These are phyloP conservation scores for Nezara viridula DNA, from an alignment of 2,888 invertebrate species.

Conservation along the genomic window DNA sequence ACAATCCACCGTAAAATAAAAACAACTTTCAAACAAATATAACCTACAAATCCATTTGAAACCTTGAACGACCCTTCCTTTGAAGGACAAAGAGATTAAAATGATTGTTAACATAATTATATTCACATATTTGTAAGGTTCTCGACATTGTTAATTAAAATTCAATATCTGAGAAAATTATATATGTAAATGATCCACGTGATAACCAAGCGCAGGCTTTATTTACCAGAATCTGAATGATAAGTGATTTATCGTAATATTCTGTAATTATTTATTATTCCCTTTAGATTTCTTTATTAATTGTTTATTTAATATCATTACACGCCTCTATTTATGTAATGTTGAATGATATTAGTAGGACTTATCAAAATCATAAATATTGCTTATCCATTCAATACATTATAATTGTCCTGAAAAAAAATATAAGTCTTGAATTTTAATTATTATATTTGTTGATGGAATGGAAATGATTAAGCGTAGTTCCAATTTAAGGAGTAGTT, in stretches of 20 bases:
- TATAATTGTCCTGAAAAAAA: not conserved
- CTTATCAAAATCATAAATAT: not conserved
- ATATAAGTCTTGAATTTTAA: not conserved
- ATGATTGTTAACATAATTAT: not conserved
- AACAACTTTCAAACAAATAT: constrained; percentile 25
- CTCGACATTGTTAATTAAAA: not conserved
- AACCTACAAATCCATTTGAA: constrained; percentile 7
- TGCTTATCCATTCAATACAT: not conserved
- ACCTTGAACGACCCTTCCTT: constrained; percentile 23
- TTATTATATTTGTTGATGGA: not conserved
- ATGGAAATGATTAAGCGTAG: too few relatives aligned
- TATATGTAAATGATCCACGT: not conserved
- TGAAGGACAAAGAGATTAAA: constrained; percentile 17
- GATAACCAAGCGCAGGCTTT: not conserved
- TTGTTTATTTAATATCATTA: not conserved
- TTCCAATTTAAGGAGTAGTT: too few relatives aligned
- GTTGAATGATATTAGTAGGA: not conserved
- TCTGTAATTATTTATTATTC: not conserved
- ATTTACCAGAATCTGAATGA: not conserved
- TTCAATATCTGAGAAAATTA: not conserved
- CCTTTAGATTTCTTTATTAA: not conserved
- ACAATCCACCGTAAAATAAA: constrained; percentile 1
- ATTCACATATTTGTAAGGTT: not conserved
- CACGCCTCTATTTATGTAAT: not conserved
- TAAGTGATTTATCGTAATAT: not conserved